Evolutionary conservation across 2,113 vertebrate genomes (phyloP).

Genomic region (Urocolius indicus): DNA sequence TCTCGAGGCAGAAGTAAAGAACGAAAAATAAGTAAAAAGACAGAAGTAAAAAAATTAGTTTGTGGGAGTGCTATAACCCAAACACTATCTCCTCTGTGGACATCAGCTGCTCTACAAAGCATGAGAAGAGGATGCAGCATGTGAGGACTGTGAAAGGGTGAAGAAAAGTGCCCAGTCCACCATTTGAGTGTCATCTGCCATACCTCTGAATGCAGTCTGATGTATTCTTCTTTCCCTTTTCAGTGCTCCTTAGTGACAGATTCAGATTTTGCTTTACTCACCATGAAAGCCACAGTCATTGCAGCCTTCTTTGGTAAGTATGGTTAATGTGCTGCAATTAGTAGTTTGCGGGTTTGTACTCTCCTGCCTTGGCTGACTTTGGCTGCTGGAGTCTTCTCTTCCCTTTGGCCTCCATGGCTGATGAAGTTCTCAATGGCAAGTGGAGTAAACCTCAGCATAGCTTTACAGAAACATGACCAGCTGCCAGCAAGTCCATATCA

Average conservation of each 20-base stretch:
- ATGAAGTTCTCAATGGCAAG: not conserved
- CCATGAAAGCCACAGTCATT: constrained; percentile 76
- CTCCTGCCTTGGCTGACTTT: not conserved
- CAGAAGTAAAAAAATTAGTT: not conserved
- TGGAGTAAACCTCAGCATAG: not conserved
- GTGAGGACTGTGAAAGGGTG: not conserved
- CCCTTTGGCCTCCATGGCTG: not conserved
- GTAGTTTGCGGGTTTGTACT: not conserved
- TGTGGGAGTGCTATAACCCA: not conserved
- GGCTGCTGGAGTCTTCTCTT: not conserved
- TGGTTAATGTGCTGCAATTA: not conserved
- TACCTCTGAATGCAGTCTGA: not conserved
- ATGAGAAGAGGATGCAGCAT: not conserved
- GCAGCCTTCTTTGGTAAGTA: constrained; percentile 78
- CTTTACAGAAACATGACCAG: not conserved
- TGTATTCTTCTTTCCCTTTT: not conserved
- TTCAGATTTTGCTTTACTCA: constrained; percentile 45
- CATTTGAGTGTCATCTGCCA: fast-evolving
- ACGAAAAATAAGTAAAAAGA: not conserved
- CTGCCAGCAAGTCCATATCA: not conserved
- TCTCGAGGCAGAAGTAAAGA: not conserved
- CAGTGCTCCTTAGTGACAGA: constrained; percentile 13
- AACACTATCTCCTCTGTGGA: not conserved
- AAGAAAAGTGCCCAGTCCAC: not conserved
- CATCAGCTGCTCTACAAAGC: not conserved